Evolutionary conservation across 92 coral and sea anemone genomes (phyloP).

Genomic region (Meandrina meandrites): DNA sequence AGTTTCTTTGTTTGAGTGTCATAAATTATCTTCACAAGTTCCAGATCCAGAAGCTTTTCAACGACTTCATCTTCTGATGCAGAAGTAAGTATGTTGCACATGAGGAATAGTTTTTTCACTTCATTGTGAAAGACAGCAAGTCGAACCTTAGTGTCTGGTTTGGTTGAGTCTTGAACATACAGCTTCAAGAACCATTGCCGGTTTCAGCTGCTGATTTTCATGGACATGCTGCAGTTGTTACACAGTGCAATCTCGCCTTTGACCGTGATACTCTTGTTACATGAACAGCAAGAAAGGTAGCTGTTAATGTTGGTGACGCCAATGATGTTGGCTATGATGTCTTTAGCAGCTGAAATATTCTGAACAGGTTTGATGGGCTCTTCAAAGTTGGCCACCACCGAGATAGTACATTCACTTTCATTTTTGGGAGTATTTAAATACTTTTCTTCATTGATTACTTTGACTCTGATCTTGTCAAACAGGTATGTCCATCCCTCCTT

Average conservation of each 20-base stretch:
- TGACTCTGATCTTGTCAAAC: constrained; percentile 50
- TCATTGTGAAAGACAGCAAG: constrained; percentile 41
- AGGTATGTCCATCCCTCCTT: constrained; percentile 37
- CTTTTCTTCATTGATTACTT: too few relatives aligned
- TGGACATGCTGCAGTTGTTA: constrained; percentile 45
- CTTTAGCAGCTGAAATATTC: constrained; percentile 35
- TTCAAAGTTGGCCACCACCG: too few relatives aligned
- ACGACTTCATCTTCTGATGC: constrained; percentile 46
- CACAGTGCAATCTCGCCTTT: constrained; percentile 55
- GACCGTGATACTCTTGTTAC: constrained; percentile 43
- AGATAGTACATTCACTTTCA: constrained; percentile 50
- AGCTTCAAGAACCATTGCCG: constrained; percentile 44
- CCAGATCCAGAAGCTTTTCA: constrained; percentile 37
- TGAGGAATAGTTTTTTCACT: constrained; percentile 36
- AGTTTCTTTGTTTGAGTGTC: constrained; percentile 43
- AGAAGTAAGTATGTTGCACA: constrained; percentile 32
- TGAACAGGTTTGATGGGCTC: constrained; percentile 49
- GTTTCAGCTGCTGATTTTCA: constrained; percentile 40
- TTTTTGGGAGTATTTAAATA: constrained; percentile 54
- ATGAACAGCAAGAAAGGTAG: constrained; percentile 47
- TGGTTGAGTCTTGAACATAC: constrained; percentile 30
- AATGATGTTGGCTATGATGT: constrained; percentile 39
- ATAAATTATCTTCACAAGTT: constrained; percentile 25
- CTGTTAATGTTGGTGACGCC: constrained; percentile 41
- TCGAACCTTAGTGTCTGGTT: constrained; percentile 19